Conservation (phyloP, 2,888 invertebrate species). For the Megastigmus dorsalis region DNA sequence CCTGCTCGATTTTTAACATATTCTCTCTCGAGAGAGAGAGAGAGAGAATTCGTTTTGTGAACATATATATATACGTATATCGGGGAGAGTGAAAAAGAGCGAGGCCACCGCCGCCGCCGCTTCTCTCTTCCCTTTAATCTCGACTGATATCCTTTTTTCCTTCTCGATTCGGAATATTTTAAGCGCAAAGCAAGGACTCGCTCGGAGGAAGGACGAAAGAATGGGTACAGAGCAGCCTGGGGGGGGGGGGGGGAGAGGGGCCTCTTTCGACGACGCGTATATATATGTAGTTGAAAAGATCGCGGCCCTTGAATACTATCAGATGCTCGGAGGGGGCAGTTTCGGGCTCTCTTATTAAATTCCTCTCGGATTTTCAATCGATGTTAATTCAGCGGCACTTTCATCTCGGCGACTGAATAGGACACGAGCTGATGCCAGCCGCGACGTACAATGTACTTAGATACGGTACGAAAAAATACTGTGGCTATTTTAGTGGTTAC, state of each 20-base stretch:
- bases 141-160: conserved; percentile 32
- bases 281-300: conserved; percentile 11
- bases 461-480: no score
- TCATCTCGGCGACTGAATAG: conserved; percentile 38
- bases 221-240: background rate
- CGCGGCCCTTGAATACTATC: conserved; percentile 52
- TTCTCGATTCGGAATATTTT: conserved; percentile 44
- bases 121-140: conserved; percentile 17
- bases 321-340: conserved; percentile 42
- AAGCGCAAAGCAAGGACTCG: conserved; percentile 1
- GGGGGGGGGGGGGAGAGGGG: background rate
- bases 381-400: conserved; percentile 54
- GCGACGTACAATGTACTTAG: background rate
- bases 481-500: no score
- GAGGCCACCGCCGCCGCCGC: background rate
- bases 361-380: conserved; percentile 50
- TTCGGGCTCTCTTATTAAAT: conserved; percentile 51
- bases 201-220: background rate
- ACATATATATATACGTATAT: no score
- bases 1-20: conserved; percentile 18
- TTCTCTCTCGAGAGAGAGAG: no score
- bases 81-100: background rate
- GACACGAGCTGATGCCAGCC: background rate
- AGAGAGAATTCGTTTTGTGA: conserved; percentile 13
- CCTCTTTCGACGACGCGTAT: conserved; percentile 10